A percentile compares a stretch with the other conserved stretches of the same genome.
phyloP scores from a whole-genome alignment of 2,113 vertebrate species.

The Myrmecobius fasciatus region DNA sequence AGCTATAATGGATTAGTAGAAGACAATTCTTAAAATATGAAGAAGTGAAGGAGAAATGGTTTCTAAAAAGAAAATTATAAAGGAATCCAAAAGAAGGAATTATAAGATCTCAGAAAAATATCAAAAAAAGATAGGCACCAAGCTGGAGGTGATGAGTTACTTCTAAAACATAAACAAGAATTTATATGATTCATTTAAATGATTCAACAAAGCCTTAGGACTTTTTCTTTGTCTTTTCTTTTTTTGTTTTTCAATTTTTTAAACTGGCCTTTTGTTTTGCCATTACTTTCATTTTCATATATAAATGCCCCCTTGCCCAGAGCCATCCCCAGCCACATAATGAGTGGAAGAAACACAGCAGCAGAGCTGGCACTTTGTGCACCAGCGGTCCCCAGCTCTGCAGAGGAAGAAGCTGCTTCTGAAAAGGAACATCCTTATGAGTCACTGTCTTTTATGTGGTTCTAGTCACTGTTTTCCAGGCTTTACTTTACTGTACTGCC shows the following conservation, averaged over 20 bases:
- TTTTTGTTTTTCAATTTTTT: background rate
- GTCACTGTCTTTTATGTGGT: background rate
- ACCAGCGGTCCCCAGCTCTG: background rate
- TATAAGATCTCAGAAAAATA: background rate
- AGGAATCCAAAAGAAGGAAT: background rate
- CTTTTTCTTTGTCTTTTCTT: background rate
- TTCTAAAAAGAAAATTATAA: conserved; percentile 25
- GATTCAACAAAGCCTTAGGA: background rate
- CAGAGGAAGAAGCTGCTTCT: background rate
- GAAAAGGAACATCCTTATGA: background rate
- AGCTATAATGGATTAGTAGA: conserved; percentile 29
- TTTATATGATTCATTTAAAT: too few relatives aligned
- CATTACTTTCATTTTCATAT: background rate
- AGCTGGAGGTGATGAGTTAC: background rate
- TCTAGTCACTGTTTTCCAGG: background rate
- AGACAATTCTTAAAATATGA: background rate
- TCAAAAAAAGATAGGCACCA: background rate
- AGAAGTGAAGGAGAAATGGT: background rate
- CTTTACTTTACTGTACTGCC: background rate
- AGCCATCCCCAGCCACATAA: background rate
- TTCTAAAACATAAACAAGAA: conserved; percentile 59
- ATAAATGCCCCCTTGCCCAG: background rate
- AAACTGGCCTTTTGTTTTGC: background rate
- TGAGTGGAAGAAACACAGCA: background rate
- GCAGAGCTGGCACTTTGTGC: background rate